Conservation (phyloP, 30 jellyfish, hydroid and myxozoan genomes). For the Chironex yamaguchii region DNA sequence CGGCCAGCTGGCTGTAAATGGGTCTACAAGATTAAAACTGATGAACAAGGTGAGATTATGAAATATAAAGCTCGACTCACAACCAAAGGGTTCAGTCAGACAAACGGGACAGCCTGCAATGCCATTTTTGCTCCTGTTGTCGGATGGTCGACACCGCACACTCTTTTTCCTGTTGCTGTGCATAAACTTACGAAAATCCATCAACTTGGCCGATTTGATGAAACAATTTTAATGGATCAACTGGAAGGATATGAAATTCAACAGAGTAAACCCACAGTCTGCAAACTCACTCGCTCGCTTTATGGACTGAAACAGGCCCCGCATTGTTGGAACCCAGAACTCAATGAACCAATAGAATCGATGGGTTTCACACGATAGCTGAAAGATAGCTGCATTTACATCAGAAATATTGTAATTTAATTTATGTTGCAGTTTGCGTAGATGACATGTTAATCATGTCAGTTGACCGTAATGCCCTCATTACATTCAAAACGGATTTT, state of each 20-base stretch:
- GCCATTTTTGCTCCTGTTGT: not conserved
- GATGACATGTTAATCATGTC: not conserved
- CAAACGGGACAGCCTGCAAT: not conserved
- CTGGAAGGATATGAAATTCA: not conserved
- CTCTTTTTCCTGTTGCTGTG: not conserved
- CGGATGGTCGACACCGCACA: not conserved
- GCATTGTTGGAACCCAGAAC: not conserved
- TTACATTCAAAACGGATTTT: not conserved
- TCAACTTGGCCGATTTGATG: not conserved
- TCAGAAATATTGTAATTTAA: not conserved
- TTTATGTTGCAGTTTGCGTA: no score
- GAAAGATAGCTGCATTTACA: not conserved
- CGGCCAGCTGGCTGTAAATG: not conserved
- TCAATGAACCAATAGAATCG: not conserved
- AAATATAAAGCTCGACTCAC: not conserved
- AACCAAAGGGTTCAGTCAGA: not conserved
- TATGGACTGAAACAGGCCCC: not conserved
- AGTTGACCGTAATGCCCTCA: not conserved
- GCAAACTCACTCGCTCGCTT: not conserved
- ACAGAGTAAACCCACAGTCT: not conserved
- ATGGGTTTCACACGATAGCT: not conserved
- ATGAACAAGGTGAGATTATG: not conserved
- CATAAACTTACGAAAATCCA: not conserved
- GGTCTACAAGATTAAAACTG: not conserved
- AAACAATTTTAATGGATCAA: not conserved